Evolutionary conservation across 2,888 invertebrate genomes (phyloP).

Genomic region (Ditula angustiorana): DNA sequence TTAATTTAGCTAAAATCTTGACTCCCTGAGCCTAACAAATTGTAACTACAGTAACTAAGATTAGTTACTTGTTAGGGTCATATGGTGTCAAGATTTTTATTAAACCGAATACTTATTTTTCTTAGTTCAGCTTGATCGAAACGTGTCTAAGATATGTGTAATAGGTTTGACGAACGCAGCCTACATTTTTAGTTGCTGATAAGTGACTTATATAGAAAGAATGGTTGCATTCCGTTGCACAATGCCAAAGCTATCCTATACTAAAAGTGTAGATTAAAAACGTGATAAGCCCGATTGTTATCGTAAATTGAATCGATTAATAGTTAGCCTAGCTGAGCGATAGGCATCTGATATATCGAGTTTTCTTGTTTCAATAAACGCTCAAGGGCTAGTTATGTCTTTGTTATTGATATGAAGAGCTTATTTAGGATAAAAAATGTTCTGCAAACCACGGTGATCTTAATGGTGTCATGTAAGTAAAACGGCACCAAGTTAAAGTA

Average conservation of each 20-base stretch:
- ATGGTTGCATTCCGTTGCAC: constrained; percentile 1
- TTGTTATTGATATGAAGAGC: background rate
- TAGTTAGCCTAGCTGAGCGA: background rate
- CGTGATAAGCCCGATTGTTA: constrained; percentile 25
- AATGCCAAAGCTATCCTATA: background rate
- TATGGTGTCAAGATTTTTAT: no score
- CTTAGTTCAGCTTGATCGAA: no score
- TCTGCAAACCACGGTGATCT: background rate
- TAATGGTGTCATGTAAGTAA: background rate
- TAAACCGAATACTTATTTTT: no score
- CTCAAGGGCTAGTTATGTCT: background rate
- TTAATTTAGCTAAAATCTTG: no score
- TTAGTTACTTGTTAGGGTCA: no score
- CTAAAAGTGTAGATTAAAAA: constrained; percentile 23
- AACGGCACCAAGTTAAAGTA: background rate
- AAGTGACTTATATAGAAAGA: no score
- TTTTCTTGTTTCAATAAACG: background rate
- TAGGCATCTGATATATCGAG: constrained; percentile 11
- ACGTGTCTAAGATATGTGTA: background rate
- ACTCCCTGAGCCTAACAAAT: no score
- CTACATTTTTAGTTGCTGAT: no score
- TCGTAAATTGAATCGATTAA: constrained; percentile 29
- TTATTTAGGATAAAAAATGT: no score
- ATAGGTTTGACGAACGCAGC: no score
- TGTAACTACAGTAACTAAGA: no score